phyloP scores from a whole-genome alignment of 2,888 invertebrate species.

The Metacarcinus magister region DNA sequence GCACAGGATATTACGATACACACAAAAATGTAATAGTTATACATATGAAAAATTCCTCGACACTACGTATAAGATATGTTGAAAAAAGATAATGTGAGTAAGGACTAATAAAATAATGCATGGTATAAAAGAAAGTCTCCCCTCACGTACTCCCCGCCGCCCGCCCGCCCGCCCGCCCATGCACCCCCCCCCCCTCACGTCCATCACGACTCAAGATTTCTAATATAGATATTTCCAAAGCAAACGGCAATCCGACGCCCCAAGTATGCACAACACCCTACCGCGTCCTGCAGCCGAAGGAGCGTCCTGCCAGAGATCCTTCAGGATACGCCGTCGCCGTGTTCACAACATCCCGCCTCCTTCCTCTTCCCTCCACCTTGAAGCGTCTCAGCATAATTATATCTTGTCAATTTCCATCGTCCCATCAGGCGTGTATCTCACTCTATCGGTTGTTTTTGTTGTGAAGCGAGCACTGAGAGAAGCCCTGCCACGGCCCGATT shows the following conservation, averaged over 20 bases:
- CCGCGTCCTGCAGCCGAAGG: conserved; percentile 27
- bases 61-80: not conserved
- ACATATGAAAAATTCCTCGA: not conserved
- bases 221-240: conserved; percentile 55
- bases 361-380: not conserved
- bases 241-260: not conserved
- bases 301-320: conserved; percentile 33
- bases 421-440: conserved; percentile 11
- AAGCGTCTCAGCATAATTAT: not conserved
- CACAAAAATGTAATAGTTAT: not conserved
- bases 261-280: not conserved
- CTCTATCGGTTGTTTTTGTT: conserved; percentile 33
- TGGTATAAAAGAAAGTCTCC: not conserved
- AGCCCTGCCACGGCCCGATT: not conserved
- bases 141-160: not conserved
- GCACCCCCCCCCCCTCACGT: not conserved
- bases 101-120: not conserved
- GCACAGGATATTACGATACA: not conserved
- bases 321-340: not conserved
- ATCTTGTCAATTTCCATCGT: conserved; percentile 46
- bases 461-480: not conserved
- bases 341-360: not conserved
- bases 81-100: not conserved
- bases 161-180: not conserved
- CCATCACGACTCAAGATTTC: conserved; percentile 50